These are phyloP conservation scores for Petrophora chlorosata DNA, from an alignment of 2,888 invertebrate species.

Conservation along the genomic window DNA sequence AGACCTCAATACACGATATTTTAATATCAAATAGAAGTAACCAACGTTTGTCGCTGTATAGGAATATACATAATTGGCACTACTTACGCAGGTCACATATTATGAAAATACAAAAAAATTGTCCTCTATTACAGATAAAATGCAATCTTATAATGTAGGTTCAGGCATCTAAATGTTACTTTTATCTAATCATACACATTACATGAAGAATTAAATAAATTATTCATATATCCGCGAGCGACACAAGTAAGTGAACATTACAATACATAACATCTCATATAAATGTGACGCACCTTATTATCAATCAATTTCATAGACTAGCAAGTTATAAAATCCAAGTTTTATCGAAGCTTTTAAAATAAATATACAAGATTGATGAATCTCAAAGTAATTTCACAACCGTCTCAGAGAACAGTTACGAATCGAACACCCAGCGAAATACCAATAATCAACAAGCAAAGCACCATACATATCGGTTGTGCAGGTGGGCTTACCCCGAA, in stretches of 20 bases:
- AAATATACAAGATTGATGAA: slow-evolving; percentile 58
- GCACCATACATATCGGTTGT: slow-evolving; percentile 66
- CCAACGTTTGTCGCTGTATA: slow-evolving; percentile 45
- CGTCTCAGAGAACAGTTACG: slow-evolving; percentile 61
- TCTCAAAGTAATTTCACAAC: slow-evolving; percentile 74
- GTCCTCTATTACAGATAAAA: slow-evolving; percentile 31
- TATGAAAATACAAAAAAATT: slow-evolving; percentile 71
- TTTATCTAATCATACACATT: slow-evolving; percentile 40
- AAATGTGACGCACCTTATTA: slow-evolving; percentile 36
- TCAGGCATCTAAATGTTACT: slow-evolving; percentile 53
- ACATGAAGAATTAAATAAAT: slow-evolving; percentile 40
- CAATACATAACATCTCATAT: slow-evolving; percentile 31
- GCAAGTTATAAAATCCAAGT: slow-evolving; percentile 51
- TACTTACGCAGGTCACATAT: slow-evolving; percentile 74
- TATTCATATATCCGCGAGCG: slow-evolving; percentile 19
- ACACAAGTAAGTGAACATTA: slow-evolving; percentile 27
- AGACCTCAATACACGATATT: slow-evolving; percentile 38
- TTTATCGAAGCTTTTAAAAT: slow-evolving; percentile 35
- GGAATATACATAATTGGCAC: slow-evolving; percentile 77
- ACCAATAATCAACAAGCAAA: slow-evolving; percentile 58
- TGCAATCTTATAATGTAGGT: slow-evolving; percentile 41
- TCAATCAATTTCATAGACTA: slow-evolving; percentile 56
- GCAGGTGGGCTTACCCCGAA: slow-evolving; percentile 54
- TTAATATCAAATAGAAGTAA: slow-evolving; percentile 56
- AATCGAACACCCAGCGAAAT: slow-evolving; percentile 45